Evolutionary conservation across 2,113 vertebrate genomes (phyloP), one percentile per base, ranked within the genome.

Genomic region (Lethenteron reissneri): DNA sequence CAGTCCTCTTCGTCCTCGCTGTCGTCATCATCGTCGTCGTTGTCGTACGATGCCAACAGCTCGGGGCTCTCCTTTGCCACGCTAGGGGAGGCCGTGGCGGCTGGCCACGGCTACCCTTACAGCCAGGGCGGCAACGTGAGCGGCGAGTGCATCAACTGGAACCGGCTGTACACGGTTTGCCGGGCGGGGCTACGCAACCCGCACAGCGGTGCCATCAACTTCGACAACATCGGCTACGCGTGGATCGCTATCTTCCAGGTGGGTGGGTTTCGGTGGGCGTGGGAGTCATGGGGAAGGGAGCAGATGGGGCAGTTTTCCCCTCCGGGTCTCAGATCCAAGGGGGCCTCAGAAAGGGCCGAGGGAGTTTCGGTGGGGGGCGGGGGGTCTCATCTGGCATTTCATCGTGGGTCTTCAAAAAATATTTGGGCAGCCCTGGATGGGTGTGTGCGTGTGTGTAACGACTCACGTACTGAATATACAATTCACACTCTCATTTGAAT

Each of bases 1-100:
- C 58, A 25, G 72, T 21, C 57, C 59, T 41, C 41, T 41, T 41
- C 41, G 41, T 83, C 81, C 0, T 77, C 92, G 76, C 86, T 78
- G 56, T 81, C 95, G 79, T 83, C 87, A 74, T 85, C 84, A 8
- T 81, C 85, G 57, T 82, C 83, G 56, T 92, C 92, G 79, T 59
- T 25, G 57, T 68, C 64, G 9, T n/a, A 25, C n/a, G 64, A n/a
- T 25, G 64, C 64, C n/a, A 99, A 99, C 1, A 89, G 79, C 81
- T 95, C 94, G 25, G 88, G 88, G 80, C 41, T 41, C 41, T 41
- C 41, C 41, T 41, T 41, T 7, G 41, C 41, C 41, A 41, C 41
- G 41, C 41, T 41, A 41, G 41, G 41, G 41, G 41, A 41, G 41
- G 41, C 41, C 41, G 41, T 41, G 41, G 41, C 41, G 41, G 41